These are phyloP conservation scores for Dorcus parallelipipedus DNA, from an alignment of 2,888 invertebrate genomes.

Conservation along the genomic window DNA sequence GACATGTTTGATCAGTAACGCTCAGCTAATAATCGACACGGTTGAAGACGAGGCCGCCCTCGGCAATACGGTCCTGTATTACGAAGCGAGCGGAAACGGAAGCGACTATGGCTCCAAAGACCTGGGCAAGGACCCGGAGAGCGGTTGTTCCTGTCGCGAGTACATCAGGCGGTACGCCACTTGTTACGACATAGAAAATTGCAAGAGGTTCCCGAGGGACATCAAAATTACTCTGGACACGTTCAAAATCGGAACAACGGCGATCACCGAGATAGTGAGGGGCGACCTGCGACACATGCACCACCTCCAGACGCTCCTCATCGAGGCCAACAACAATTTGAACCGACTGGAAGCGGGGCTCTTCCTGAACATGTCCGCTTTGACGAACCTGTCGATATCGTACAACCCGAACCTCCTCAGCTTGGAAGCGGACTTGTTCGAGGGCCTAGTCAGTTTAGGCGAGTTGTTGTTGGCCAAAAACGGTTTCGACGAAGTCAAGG, in stretches of 20 bases:
- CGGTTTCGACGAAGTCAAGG: constrained; percentile 51
- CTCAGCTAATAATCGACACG: no score
- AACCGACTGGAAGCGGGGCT: constrained; percentile 50
- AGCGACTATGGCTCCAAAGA: no score
- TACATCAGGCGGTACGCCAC: constrained; percentile 45
- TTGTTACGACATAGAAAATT: constrained; percentile 56
- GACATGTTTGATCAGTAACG: no score
- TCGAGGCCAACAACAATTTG: constrained; percentile 57
- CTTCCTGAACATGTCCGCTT: constrained; percentile 51
- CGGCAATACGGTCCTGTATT: no score
- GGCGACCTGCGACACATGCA: constrained; percentile 47
- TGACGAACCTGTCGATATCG: constrained; percentile 56
- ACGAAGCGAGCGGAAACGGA: no score
- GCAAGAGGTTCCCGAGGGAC: constrained; percentile 53
- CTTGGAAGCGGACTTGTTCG: constrained; percentile 51
- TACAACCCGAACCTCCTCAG: constrained; percentile 52
- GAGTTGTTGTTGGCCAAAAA: constrained; percentile 56
- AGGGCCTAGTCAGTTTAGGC: constrained; percentile 52
- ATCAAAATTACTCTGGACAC: constrained; percentile 45
- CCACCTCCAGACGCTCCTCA: constrained; percentile 49
- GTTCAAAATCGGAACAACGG: constrained; percentile 53
- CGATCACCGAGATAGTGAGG: constrained; percentile 47
- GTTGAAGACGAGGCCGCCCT: no score
- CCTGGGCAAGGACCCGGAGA: constrained; percentile 1
- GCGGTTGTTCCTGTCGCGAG: constrained; percentile 55